phyloP scores from a whole-genome alignment of 2,888 invertebrate species.

The Ennomos fuscantarius region DNA sequence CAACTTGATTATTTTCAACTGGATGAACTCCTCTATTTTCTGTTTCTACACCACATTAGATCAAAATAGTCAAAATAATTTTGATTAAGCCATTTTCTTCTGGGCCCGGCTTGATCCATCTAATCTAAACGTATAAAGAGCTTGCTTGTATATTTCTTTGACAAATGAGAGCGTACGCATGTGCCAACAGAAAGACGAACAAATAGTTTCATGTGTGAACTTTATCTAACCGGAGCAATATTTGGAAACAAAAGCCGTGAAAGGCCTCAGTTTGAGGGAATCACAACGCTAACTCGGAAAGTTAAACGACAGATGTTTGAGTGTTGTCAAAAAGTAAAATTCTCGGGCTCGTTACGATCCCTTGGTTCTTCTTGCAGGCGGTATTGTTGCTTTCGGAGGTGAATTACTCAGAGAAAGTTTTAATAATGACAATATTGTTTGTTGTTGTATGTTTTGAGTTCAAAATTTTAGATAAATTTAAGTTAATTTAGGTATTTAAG shows the following conservation, averaged over 20 bases:
- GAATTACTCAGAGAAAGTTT: slow-evolving; percentile 35
- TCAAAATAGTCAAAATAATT: too few relatives aligned
- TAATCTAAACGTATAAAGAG: too few relatives aligned
- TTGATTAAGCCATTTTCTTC: too few relatives aligned
- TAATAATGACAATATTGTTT: slow-evolving; percentile 15
- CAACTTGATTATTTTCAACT: background rate
- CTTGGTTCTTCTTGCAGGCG: slow-evolving; percentile 48
- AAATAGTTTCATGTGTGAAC: slow-evolving; percentile 42
- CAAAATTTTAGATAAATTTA: slow-evolving; percentile 9
- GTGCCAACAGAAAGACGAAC: slow-evolving; percentile 39
- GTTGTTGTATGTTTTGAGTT: slow-evolving; percentile 6
- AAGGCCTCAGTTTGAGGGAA: slow-evolving; percentile 43
- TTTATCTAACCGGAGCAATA: slow-evolving; percentile 38
- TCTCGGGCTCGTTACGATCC: slow-evolving; percentile 44
- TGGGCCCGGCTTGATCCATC: too few relatives aligned
- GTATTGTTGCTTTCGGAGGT: slow-evolving; percentile 33
- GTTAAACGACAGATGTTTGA: slow-evolving; percentile 69
- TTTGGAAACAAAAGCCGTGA: slow-evolving; percentile 42
- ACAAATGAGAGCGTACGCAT: slow-evolving; percentile 45
- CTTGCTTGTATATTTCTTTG: slow-evolving; percentile 23
- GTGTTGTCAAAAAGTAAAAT: slow-evolving; percentile 65
- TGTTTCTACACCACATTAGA: too few relatives aligned
- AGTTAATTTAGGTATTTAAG: too few relatives aligned
- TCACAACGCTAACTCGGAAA: slow-evolving; percentile 60
- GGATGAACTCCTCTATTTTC: too few relatives aligned